phyloP scores from a whole-genome alignment of 2,888 invertebrate genomes.

The Ophion ventricosus region DNA sequence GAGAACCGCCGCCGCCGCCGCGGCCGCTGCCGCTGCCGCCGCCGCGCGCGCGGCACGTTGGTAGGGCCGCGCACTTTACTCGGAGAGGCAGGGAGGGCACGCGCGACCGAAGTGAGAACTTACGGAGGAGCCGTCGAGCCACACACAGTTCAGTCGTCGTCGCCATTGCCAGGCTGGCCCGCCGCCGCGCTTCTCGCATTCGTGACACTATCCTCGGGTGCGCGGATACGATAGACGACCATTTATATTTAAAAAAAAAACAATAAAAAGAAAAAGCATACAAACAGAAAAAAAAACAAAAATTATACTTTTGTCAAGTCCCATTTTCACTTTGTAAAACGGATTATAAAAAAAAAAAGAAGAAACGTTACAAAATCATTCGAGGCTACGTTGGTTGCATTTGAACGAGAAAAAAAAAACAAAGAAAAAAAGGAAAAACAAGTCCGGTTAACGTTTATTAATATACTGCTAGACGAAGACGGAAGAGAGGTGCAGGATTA shows the following conservation, averaged over 20 bases:
- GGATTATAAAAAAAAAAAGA: constrained; percentile 45
- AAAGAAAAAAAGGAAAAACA: constrained; percentile 14
- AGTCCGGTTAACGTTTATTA: constrained; percentile 64
- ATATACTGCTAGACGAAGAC: constrained; percentile 60
- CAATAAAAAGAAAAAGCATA: constrained; percentile 40
- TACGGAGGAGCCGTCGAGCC: constrained; percentile 76
- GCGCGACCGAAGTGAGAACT: constrained; percentile 76
- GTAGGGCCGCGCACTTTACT: constrained; percentile 69
- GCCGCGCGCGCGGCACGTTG: constrained; percentile 66
- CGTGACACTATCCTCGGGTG: constrained; percentile 71
- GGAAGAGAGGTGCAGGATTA: constrained; percentile 47
- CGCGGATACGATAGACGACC: constrained; percentile 81
- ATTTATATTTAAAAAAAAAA: constrained; percentile 55
- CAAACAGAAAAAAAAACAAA: constrained; percentile 50
- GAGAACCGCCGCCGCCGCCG: constrained; percentile 49
- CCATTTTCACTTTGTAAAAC: constrained; percentile 55
- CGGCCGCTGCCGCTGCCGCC: constrained; percentile 46
- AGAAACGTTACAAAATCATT: constrained; percentile 33
- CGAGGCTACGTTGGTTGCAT: constrained; percentile 52
- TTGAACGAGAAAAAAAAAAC: constrained; percentile 31
- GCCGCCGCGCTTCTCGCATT: constrained; percentile 81
- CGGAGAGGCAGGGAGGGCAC: constrained; percentile 74
- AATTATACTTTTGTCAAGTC: constrained; percentile 48
- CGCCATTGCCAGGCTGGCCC: constrained; percentile 82
- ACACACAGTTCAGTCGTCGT: constrained; percentile 84